Base-by-base conservation (phyloP, 2,113 vertebrate genomes). In the Dryoscopus gambensis region DNA sequence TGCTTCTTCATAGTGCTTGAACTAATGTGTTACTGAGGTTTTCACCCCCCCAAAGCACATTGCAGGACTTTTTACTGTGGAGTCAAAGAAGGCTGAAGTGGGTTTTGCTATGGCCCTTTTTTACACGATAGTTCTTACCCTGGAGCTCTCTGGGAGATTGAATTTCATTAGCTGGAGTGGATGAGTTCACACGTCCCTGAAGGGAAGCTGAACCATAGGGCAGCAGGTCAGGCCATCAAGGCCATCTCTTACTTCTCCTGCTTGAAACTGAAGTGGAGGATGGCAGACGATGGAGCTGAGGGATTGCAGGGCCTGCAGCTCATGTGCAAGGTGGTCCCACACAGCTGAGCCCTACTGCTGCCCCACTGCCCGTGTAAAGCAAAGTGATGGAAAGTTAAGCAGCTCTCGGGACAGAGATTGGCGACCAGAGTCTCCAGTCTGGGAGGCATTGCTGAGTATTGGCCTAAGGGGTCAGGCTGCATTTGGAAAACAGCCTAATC, bases 291-390 rank as follows among this genome's bases (percentile, higher is more conserved):
- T 2, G 9, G 57, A 68, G 31, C 8, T 50, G 28, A 76, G 57
- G 23, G 35, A 21, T 11, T 2, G 13, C 64, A 65, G 46, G 4
- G 17, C 27, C n/a, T 35, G 17, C 23, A 89, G 73, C 44, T 79
- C 28, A 52, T 44, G 49, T 83, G 16, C 56, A 50, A 33, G 37
- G 19, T 6, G 11, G 21, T 47, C 42, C 20, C 64, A 40, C 31
- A 57, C 21, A 44, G 22, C 24, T 85, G 46, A 93, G 39, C 37
- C 57, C 42, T 25, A 1, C 6, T 44, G 52, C 44, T 73, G 39
- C 30, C 10, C n/a, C 15, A 14, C 20, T 73, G 64, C 18, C 18
- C 1, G 0, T 0, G 6, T 7, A 31, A 56, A 76, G 21, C 24
- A 60, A 47, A n/a, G 17, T 7, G 40, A 33, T 1, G 3, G 7